Base-by-base conservation (phyloP, 1,140 invertebrate species). In the Liolophura sinensis region DNA sequence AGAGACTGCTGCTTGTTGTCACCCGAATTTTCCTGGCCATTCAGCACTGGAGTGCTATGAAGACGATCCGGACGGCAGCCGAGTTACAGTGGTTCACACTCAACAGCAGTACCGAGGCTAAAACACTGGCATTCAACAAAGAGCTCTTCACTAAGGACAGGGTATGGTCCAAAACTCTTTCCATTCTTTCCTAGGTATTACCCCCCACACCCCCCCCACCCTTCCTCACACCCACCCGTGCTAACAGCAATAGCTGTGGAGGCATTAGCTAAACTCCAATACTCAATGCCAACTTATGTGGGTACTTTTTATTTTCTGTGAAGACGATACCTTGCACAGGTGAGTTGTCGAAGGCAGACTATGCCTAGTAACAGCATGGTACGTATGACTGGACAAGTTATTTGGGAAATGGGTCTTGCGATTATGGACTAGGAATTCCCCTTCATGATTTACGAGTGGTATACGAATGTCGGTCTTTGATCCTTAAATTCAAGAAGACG, bases 41-140 rank as follows among this genome's bases (percentile, higher is more conserved):
- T 40, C 31, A 40, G 31, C 31, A 40, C 31, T 40, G 31, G 31
- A 40, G 31, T 40, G 3, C 31, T 40, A 40, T 40, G 31, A 67
- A 64, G 40, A 78, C 77, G 0, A 60, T 65, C 24, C 64, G 71
- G 6, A 76, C 79, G 15, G 79, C 78, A 3, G 69, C 71, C 3
- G 77, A 81, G 55, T 62, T 76, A 16, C 76, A 79, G 64, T 81
- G 76, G 73, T 68, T 75, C 51, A 73, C 73, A 1, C 46, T 78
- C 24, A 73, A 79, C 64, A 70, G 60, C 0, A 68, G 69, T 20
- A 60, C 67, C 25, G 65, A 72, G 47, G 71, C 71, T 18, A 63
- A 67, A 25, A 67, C 68, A 27, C 62, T 81, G 22, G 74, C 73
- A 16, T 78, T 78, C 60, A 76, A 78, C 59, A 76, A 77, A 49